phyloP scores from a whole-genome alignment of 2,888 invertebrate genomes.

The Andrena trimmerana region DNA sequence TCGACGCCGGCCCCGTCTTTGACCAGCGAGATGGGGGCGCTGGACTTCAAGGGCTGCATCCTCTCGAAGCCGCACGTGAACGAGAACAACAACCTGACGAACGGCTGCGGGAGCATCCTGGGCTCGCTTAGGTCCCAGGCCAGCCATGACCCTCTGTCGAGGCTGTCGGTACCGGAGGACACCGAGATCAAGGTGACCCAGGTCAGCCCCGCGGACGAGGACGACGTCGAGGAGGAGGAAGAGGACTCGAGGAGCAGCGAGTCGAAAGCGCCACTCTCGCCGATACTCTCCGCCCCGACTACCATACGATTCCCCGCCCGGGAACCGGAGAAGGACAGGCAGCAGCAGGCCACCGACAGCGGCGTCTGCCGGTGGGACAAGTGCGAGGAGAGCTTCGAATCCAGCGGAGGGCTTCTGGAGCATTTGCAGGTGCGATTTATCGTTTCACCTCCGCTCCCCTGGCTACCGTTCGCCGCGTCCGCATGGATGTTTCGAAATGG shows the following conservation, averaged over 20 bases:
- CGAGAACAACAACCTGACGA: slow-evolving; percentile 82
- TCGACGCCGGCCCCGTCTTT: slow-evolving; percentile 45
- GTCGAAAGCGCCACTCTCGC: slow-evolving; percentile 86
- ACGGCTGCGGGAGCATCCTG: slow-evolving; percentile 62
- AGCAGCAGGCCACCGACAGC: slow-evolving; percentile 84
- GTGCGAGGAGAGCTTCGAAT: slow-evolving; percentile 92
- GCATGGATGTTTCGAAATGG: not conserved
- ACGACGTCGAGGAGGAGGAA: slow-evolving; percentile 80
- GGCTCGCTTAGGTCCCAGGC: slow-evolving; percentile 77
- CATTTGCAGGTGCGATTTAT: slow-evolving; percentile 92
- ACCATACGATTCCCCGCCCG: slow-evolving; percentile 92
- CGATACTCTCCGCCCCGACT: slow-evolving; percentile 92
- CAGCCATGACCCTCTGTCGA: slow-evolving; percentile 61
- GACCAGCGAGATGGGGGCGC: slow-evolving; percentile 30
- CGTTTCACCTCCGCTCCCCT: no score
- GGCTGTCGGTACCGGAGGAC: slow-evolving; percentile 58
- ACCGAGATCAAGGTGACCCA: slow-evolving; percentile 53
- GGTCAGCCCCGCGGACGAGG: slow-evolving; percentile 60
- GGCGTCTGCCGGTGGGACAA: slow-evolving; percentile 93
- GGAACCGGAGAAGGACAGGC: slow-evolving; percentile 80
- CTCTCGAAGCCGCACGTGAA: slow-evolving; percentile 77
- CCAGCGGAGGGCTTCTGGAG: slow-evolving; percentile 93
- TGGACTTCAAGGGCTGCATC: slow-evolving; percentile 67
- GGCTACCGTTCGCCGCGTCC: no score
- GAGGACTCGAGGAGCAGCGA: slow-evolving; percentile 81